These are phyloP conservation scores for Hyphantria cunea DNA, from an alignment of 1,140 invertebrate species.

Conservation along the genomic window DNA sequence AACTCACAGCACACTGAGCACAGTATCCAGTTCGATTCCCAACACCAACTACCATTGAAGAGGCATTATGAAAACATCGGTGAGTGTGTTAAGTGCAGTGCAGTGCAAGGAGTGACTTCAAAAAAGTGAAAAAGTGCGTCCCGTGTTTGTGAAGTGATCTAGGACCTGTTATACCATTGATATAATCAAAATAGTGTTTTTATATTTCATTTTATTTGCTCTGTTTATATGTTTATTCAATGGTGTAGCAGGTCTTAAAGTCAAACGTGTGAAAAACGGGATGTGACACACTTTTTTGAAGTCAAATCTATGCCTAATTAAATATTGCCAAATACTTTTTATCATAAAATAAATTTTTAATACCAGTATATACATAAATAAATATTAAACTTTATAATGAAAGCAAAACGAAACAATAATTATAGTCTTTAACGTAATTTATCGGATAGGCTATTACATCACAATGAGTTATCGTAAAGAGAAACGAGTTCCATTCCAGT, in stretches of 20 bases:
- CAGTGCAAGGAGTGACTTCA: conserved; percentile 69
- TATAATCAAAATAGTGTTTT: conserved; percentile 8
- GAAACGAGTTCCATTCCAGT: conserved; percentile 31
- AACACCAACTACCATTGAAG: conserved; percentile 83
- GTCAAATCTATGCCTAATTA: conserved; percentile 39
- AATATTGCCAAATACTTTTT: neutral
- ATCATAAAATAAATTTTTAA: neutral
- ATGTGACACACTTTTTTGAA: conserved; percentile 72
- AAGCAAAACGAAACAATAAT: neutral
- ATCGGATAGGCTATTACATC: conserved; percentile 39
- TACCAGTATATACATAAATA: neutral
- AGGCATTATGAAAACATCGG: conserved; percentile 82
- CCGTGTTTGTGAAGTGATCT: conserved; percentile 41
- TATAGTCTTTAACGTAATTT: neutral
- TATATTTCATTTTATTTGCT: conserved; percentile 16
- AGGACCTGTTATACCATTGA: conserved; percentile 29
- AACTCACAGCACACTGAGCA: conserved; percentile 83
- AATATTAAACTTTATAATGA: conserved; percentile 4
- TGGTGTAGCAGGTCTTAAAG: conserved; percentile 24
- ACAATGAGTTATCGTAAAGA: conserved; percentile 47
- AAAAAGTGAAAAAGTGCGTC: conserved; percentile 64
- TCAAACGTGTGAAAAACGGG: conserved; percentile 36
- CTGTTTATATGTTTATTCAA: conserved; percentile 5
- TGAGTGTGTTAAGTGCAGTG: conserved; percentile 76
- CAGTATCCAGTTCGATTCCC: conserved; percentile 87